A percentile compares a stretch with the other conserved stretches of the same genome.
phyloP scores from a whole-genome alignment of 2,888 invertebrate genomes.

The Atherix ibis region DNA sequence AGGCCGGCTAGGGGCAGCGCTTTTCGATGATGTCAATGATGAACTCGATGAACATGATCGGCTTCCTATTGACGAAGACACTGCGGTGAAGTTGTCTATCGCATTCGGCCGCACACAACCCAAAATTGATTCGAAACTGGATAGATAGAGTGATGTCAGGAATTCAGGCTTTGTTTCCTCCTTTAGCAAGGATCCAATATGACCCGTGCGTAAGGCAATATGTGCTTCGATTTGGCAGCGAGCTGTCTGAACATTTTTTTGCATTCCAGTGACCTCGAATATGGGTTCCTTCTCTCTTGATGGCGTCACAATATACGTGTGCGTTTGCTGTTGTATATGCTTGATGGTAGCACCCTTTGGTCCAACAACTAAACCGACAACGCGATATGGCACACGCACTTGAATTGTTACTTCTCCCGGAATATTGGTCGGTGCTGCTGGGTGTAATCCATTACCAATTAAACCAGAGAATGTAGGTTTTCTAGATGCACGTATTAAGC shows the following conservation, averaged over 20 bases:
- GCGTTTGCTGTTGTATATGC: slow-evolving; percentile 22
- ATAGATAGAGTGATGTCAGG: slow-evolving; percentile 56
- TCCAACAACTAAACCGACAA: slow-evolving; percentile 96
- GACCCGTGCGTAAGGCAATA: slow-evolving; percentile 87
- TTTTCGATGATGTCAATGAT: slow-evolving; percentile 45
- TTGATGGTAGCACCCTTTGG: slow-evolving; percentile 84
- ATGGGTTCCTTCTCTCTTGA: slow-evolving; percentile 33
- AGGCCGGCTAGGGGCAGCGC: slow-evolving; percentile 46
- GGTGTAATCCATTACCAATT: slow-evolving; percentile 42
- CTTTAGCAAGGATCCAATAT: slow-evolving; percentile 29
- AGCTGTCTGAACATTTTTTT: slow-evolving; percentile 93
- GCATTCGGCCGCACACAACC: slow-evolving; percentile 32
- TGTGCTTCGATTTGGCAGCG: slow-evolving; percentile 95
- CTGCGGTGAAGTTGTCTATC: slow-evolving; percentile 2
- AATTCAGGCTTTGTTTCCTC: slow-evolving; percentile 40
- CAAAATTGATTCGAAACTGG: slow-evolving; percentile 40
- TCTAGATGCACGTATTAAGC: slow-evolving; percentile 89
- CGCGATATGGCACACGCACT: slow-evolving; percentile 94
- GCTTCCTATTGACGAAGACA: slow-evolving; percentile 45
- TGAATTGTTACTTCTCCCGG: slow-evolving; percentile 93
- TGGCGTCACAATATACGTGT: slow-evolving; percentile 79
- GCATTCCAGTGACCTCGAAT: slow-evolving; percentile 94
- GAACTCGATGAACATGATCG: slow-evolving; percentile 50
- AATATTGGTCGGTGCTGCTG: slow-evolving; percentile 66
- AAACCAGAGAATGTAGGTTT: slow-evolving; percentile 46